Evolutionary conservation across 2,888 invertebrate genomes (phyloP), one percentile per base, ranked within the genome.

Genomic region (Cephalotes varians): DNA sequence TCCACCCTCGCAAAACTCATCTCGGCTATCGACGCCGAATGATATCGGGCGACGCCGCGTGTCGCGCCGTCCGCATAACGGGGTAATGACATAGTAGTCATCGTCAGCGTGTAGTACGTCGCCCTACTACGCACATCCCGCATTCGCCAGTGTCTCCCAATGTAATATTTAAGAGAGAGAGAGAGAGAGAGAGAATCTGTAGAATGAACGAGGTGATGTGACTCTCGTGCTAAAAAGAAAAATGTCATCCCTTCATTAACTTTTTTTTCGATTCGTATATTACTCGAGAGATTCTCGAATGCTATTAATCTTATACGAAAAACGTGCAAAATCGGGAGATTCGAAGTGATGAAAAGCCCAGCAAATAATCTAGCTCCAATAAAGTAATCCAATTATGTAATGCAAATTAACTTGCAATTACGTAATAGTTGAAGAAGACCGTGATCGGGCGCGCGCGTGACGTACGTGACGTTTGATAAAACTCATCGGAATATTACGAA

Each of bases 31-130:
- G 84, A 47, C 73, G 76, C 86, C 73, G 60, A 81, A 81, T 79
- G 79, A 86, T 80, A 86, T 86, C 82, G 76, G 58, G 56, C 60
- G 82, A 82, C 82, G 86, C 71, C 85, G 65, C 49, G 49, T 69
- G 73, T 81, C 73, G 60, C 54, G 73, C 62, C 82, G 60, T 49
- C 72, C 40, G 44, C 44, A 44, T 83, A 86, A 83, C 84, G 84
- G 81, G 58, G 49, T 83, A 86, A 86, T 86, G 77, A 86, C 86
- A 83, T 62, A 71, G 58, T 60, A 72, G 62, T 80, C 21, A 58
- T 44, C 44, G 21, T 7, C 56, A 6, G 9, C 15, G 21, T 21
- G 18, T n/a, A 40, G 60, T 31, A 73, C 5, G 9, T n/a, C n/a
- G 28, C 21, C 28, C 60, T 62, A 15, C 0, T 12, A 74, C 51